Percentiles rank a stretch among this genome's conserved stretches.
phyloP scores from a whole-genome alignment of 2,888 invertebrate genomes.

The Bhutanitis thaidina region DNA sequence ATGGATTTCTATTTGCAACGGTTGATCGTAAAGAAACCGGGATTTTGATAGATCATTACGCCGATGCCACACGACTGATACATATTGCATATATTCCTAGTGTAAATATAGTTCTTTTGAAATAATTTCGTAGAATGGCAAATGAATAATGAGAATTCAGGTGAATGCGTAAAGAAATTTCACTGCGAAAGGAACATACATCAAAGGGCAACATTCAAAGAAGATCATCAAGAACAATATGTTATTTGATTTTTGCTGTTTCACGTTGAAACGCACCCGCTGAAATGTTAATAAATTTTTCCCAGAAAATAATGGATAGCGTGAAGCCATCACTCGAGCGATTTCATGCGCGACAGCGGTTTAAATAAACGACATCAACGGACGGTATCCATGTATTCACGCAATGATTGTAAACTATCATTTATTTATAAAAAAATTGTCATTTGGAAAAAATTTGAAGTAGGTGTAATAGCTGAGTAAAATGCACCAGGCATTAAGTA shows the following conservation, averaged over 20 bases:
- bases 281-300: slow-evolving; percentile 44
- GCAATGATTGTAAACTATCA: too few relatives aligned
- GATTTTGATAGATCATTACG: too few relatives aligned
- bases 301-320: slow-evolving; percentile 39
- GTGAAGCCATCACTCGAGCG: slow-evolving; percentile 25
- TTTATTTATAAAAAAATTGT: too few relatives aligned
- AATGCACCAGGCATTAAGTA: too few relatives aligned
- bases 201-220: slow-evolving; percentile 57
- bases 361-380: background rate
- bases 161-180: slow-evolving; percentile 16
- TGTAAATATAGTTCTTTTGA: too few relatives aligned
- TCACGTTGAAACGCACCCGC: slow-evolving; percentile 34
- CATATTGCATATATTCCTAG: too few relatives aligned
- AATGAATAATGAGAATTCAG: slow-evolving; percentile 1
- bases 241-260: slow-evolving; percentile 44
- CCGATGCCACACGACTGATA: too few relatives aligned
- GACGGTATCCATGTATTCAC: too few relatives aligned
- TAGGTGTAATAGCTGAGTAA: too few relatives aligned
- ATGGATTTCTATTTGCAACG: too few relatives aligned
- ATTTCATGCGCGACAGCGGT: background rate
- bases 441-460: too few relatives aligned
- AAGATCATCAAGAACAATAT: slow-evolving; percentile 51
- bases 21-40: too few relatives aligned
- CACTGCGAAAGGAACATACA: slow-evolving; percentile 29
- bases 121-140: slow-evolving; percentile 4